Percentiles rank a stretch among this genome's conserved stretches.
phyloP scores from a whole-genome alignment of 2,888 invertebrate species.

The Cenopis cana region DNA sequence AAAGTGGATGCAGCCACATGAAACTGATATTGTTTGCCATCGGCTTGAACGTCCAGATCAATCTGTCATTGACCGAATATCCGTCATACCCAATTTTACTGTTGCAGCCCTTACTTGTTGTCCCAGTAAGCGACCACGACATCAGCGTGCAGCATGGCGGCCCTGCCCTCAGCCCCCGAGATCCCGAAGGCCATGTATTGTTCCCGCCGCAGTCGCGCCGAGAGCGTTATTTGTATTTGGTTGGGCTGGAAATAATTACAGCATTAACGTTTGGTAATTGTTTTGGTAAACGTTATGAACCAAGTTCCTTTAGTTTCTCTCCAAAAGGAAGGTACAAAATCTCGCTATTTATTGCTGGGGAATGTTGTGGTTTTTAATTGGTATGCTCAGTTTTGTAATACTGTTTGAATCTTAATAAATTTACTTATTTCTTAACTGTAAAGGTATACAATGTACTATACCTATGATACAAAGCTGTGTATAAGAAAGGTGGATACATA shows the following conservation, averaged over 20 bases:
- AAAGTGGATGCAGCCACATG: too few species aligned
- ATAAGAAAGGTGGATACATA: too few species aligned
- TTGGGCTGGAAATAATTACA: slow-evolving; percentile 66
- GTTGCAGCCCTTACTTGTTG: slow-evolving; percentile 55
- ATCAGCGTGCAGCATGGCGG: slow-evolving; percentile 93
- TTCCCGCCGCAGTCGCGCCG: slow-evolving; percentile 91
- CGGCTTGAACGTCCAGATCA: too few species aligned
- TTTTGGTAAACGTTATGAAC: not conserved
- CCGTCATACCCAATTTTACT: not conserved
- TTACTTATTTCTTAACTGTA: too few species aligned
- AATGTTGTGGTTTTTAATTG: not conserved
- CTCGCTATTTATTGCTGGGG: not conserved
- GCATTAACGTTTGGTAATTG: not conserved
- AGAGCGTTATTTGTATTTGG: slow-evolving; percentile 90
- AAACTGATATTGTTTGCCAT: too few species aligned
- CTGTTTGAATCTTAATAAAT: too few species aligned
- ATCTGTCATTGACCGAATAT: too few species aligned
- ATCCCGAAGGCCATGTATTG: slow-evolving; percentile 96
- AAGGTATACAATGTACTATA: too few species aligned
- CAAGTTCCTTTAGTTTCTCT: not conserved
- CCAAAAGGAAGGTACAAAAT: too few species aligned
- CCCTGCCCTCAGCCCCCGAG: slow-evolving; percentile 90
- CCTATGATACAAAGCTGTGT: too few species aligned
- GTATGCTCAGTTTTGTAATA: too few species aligned
- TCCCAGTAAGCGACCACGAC: slow-evolving; percentile 92